A percentile compares a stretch with the other conserved stretches of the same genome.
These are phyloP conservation scores for Ectropis crepuscularia DNA, from an alignment of 2,888 invertebrate species.

Conservation along the genomic window DNA sequence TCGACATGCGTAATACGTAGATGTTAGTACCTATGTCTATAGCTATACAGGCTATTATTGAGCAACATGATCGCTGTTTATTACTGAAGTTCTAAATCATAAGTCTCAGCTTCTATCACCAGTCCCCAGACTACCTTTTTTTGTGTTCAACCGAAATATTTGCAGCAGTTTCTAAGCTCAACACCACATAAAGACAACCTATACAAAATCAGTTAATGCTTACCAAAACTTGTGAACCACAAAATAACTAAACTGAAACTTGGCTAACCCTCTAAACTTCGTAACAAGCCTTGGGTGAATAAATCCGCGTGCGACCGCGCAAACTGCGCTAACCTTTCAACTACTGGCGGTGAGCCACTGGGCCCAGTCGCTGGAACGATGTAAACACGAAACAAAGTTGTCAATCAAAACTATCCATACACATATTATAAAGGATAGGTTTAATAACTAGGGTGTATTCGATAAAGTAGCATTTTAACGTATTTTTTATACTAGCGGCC, in stretches of 20 bases:
- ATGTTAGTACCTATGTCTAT: too few species aligned
- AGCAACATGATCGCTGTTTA: too few species aligned
- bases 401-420: not conserved
- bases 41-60: too few species aligned
- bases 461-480: too few species aligned
- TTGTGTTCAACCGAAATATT: too few species aligned
- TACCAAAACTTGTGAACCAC: conserved; percentile 25
- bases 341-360: conserved; percentile 2
- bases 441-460: too few species aligned
- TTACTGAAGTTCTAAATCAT: too few species aligned
- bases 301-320: conserved; percentile 36
- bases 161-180: not conserved
- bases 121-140: too few species aligned
- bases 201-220: conserved; percentile 31
- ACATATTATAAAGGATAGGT: too few species aligned
- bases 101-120: too few species aligned
- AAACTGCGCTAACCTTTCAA: conserved; percentile 16
- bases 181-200: conserved; percentile 14
- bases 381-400: conserved; percentile 10
- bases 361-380: conserved; percentile 9
- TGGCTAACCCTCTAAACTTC: conserved; percentile 24
- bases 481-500: too few species aligned
- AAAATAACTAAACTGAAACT: conserved; percentile 32
- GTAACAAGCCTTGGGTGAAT: conserved; percentile 21
- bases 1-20: too few species aligned